Evolutionary conservation across 2,888 invertebrate species (phyloP), one percentile per base, ranked within the genome.

Genomic region (Eupithecia subumbrata): DNA sequence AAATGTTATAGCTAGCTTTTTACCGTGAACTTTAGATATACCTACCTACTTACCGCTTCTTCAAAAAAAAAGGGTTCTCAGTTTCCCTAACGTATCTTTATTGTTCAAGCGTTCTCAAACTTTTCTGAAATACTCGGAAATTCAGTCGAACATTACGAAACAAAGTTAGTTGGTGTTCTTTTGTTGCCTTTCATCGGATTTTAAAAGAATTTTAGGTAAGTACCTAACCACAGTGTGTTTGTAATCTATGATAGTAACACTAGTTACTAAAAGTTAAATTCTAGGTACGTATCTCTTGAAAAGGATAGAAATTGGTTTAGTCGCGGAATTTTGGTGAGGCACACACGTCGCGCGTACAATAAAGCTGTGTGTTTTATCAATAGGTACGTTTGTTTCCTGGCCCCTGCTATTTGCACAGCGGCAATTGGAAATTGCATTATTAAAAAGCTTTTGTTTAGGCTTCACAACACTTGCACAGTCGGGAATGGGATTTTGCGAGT

Each of bases 371-470:
- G 86, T 85, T 86, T 84, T 84, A 82, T 85, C 86, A 84, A 86
- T 85, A 64, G 64, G 64, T 43, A 85, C 84, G 83, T 84, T 83
- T 83, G 85, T 88, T 85, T 88, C 75, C 88, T 86, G 85, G 87
- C 91, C 92, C 92, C 89, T 86, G 89, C 81, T 95, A 94, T 95
- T 95, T 95, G 93, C 89, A 81, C 90, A 91, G 90, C 90, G 91
- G 88, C 95, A 95, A 95, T 95, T 95, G 95, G 91, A 95, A 93
- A 94, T 88, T 95, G 95, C 95, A 95, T 95, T 95, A 95, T 95
- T 95, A 94, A 95, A 92, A 84, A 84, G 89, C 91, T 92, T 93
- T 95, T 95, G 95, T 95, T 95, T 95, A 91, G 91, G 86, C 88
- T 88, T 88, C 88, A 89, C 90, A 91, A 92, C 93, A 94, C 92